These are phyloP conservation scores for Caenorhabditis sp. DNA, from an alignment of 2,888 invertebrate species.

Conservation along the genomic window DNA sequence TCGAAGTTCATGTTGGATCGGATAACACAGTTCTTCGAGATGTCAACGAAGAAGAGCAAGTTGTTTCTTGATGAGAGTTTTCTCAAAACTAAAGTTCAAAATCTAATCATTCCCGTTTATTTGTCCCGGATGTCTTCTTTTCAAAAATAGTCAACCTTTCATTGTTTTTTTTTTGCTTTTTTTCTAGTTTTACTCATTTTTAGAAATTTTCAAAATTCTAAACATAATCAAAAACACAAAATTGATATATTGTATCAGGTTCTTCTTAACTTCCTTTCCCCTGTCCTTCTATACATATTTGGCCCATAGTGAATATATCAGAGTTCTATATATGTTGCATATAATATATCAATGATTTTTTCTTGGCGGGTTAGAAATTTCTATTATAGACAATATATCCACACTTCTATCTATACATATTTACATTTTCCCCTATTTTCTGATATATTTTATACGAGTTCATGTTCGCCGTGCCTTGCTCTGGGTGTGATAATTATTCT, in stretches of 20 bases:
- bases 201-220: not conserved
- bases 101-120: slow-evolving; percentile 8
- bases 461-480: slow-evolving; percentile 28
- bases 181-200: not conserved
- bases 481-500: slow-evolving; percentile 30
- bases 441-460: slow-evolving; percentile 1
- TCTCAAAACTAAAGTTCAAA: slow-evolving; percentile 7
- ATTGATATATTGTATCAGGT: not conserved
- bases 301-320: not conserved
- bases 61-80: not conserved
- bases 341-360: not conserved
- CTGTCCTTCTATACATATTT: too few species aligned
- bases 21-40: not conserved
- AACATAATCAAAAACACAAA: not conserved
- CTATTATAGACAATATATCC: not conserved
- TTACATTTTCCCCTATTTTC: slow-evolving; percentile 3
- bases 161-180: too few species aligned
- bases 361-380: not conserved
- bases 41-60: not conserved
- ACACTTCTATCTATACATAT: not conserved
- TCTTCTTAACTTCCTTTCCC: too few species aligned
- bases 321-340: not conserved
- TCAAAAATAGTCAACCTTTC: not conserved
- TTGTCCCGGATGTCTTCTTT: not conserved
- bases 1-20: slow-evolving; percentile 37